phyloP scores from a whole-genome alignment of 2,888 invertebrate species.

The Hypsopygia costalis region DNA sequence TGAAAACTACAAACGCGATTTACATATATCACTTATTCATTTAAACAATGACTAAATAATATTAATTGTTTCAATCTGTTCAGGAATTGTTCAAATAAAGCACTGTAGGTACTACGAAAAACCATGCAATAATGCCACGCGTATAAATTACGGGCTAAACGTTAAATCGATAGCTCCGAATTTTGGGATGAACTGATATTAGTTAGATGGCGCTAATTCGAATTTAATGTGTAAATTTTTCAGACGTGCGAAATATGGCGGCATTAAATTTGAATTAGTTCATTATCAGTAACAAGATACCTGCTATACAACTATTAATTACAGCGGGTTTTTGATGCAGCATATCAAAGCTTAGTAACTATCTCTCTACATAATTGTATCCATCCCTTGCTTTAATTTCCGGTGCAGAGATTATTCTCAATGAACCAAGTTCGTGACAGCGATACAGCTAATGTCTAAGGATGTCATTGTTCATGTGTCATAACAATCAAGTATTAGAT shows the following conservation, averaged over 20 bases:
- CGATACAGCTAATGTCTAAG: slow-evolving; percentile 10
- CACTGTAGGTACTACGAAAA: slow-evolving; percentile 7
- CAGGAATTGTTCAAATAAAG: too few relatives aligned
- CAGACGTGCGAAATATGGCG: neutral
- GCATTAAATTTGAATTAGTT: too few relatives aligned
- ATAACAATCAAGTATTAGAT: neutral
- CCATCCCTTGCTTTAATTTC: slow-evolving; percentile 42
- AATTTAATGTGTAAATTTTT: slow-evolving; percentile 3
- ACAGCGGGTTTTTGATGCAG: slow-evolving; percentile 1
- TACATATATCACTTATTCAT: slow-evolving; percentile 35
- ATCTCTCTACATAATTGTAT: slow-evolving; percentile 1
- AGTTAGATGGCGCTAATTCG: slow-evolving; percentile 7
- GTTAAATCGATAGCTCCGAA: slow-evolving; percentile 17
- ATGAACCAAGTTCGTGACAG: slow-evolving; percentile 24
- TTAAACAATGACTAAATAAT: slow-evolving; percentile 31
- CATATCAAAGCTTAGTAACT: too few relatives aligned
- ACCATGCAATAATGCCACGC: slow-evolving; percentile 10
- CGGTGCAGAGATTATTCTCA: slow-evolving; percentile 34
- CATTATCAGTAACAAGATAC: too few relatives aligned
- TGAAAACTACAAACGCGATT: slow-evolving; percentile 64
- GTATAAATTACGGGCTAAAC: slow-evolving; percentile 17
- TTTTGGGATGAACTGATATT: slow-evolving; percentile 14
- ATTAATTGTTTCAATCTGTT: too few relatives aligned
- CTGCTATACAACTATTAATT: neutral
- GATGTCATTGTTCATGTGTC: neutral